A percentile compares a stretch with the other conserved stretches of the same genome.
These are phyloP conservation scores for Dendrocopos noguchii DNA, from an alignment of 2,113 vertebrate genomes.

Conservation along the genomic window DNA sequence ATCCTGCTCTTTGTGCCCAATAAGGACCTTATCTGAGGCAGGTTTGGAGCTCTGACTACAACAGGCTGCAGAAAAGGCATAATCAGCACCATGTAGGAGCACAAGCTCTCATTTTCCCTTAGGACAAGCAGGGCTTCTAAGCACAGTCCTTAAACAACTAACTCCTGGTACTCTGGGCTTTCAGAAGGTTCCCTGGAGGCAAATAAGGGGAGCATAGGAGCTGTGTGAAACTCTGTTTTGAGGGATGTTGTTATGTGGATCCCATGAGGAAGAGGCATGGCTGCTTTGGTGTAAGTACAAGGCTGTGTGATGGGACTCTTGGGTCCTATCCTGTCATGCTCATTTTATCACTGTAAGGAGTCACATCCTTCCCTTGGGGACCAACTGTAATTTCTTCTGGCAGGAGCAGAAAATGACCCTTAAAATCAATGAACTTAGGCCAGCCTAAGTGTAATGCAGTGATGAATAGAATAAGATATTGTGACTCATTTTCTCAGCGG, in stretches of 20 bases:
- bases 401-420: background rate
- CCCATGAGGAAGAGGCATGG: constrained; percentile 2
- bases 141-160: constrained; percentile 5
- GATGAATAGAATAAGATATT: background rate
- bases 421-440: background rate
- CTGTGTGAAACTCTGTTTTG: constrained; percentile 9
- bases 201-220: background rate
- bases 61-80: background rate
- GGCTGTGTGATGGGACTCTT: constrained; percentile 1
- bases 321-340: background rate
- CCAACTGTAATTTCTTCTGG: background rate
- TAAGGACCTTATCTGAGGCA: background rate
- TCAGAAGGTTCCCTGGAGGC: constrained; percentile 19
- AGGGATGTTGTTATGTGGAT: constrained; percentile 39
- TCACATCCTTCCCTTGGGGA: background rate
- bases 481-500: background rate
- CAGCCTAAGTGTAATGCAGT: background rate
- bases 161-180: background rate
- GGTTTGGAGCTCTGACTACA: background rate
- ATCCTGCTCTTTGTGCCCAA: background rate
- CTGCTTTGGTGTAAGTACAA: background rate
- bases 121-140: background rate
- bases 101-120: background rate
- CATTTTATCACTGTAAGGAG: background rate
- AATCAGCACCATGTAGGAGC: background rate